phyloP scores from a whole-genome alignment of 2,888 invertebrate genomes.

The Dinocampus coccinellae region DNA sequence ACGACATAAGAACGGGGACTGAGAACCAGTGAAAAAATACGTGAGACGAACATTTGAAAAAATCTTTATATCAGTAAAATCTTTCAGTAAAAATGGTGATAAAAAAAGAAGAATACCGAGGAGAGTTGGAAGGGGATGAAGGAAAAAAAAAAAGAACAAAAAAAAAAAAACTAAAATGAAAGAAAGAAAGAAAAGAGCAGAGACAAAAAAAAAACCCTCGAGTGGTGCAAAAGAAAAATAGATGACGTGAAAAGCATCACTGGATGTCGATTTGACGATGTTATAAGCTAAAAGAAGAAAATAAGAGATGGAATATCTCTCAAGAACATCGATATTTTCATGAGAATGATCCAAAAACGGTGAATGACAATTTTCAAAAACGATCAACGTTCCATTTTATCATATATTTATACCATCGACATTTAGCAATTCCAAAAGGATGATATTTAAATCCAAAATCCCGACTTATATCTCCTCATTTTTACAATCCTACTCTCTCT shows the following conservation, averaged over 20 bases:
- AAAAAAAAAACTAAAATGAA: background rate
- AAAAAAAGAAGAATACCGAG: background rate
- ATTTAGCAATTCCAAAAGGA: background rate
- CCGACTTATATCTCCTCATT: background rate
- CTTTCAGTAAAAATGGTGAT: background rate
- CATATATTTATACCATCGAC: background rate
- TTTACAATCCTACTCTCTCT: background rate
- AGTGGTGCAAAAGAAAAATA: background rate
- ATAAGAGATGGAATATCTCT: background rate
- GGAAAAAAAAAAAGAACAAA: background rate
- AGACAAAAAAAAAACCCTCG: background rate
- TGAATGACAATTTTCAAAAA: background rate
- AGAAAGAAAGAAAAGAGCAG: background rate
- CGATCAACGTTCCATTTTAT: background rate
- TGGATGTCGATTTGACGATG: background rate
- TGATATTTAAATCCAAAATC: background rate
- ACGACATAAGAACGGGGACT: too few species aligned
- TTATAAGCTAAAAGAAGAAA: too few species aligned
- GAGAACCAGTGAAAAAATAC: constrained; percentile 30
- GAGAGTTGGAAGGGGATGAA: background rate
- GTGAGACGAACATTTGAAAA: constrained; percentile 32
- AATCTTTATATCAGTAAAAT: background rate
- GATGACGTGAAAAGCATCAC: constrained; percentile 43
- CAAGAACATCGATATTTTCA: constrained; percentile 1
- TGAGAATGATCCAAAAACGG: background rate